Percentiles rank a stretch among this genome's conserved stretches.
Conservation (phyloP, 1,140 invertebrate species). For the Copidosoma floridanum region DNA sequence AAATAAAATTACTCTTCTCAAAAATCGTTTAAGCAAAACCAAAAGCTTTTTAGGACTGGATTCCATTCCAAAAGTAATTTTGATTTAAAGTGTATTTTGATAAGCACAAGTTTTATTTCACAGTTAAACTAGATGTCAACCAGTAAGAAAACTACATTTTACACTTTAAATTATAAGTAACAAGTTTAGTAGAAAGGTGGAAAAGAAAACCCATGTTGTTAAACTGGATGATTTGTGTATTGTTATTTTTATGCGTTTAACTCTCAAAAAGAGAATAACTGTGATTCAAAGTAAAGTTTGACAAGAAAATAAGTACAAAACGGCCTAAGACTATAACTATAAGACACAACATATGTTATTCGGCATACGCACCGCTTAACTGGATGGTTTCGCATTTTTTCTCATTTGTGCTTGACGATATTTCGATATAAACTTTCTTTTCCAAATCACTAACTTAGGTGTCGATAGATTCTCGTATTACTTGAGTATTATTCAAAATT, state of each 20-base stretch:
- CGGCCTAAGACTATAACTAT: conserved; percentile 43
- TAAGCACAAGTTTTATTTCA: no score
- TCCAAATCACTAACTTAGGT: conserved; percentile 3
- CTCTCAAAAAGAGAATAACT: conserved; percentile 24
- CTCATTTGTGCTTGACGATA: conserved; percentile 9
- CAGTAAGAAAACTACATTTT: no score
- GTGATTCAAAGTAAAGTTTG: conserved; percentile 23
- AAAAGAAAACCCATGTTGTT: no score
- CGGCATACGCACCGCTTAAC: no score
- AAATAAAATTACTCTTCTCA: neutral
- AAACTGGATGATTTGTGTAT: no score
- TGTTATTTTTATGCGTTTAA: no score
- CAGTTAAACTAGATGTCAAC: no score
- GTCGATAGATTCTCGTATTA: conserved; percentile 8
- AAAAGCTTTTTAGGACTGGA: neutral
- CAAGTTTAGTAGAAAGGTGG: no score
- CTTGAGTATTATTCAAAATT: conserved; percentile 22
- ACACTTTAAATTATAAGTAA: no score
- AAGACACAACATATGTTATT: conserved; percentile 28
- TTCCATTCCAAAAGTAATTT: no score
- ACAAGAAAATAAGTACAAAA: conserved; percentile 49
- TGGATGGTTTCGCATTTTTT: no score
- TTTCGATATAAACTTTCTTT: conserved; percentile 27
- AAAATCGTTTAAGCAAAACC: neutral
- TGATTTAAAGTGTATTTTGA: no score